Evolutionary conservation across 2,888 invertebrate genomes (phyloP).

Genomic region (Amiota communis): DNA sequence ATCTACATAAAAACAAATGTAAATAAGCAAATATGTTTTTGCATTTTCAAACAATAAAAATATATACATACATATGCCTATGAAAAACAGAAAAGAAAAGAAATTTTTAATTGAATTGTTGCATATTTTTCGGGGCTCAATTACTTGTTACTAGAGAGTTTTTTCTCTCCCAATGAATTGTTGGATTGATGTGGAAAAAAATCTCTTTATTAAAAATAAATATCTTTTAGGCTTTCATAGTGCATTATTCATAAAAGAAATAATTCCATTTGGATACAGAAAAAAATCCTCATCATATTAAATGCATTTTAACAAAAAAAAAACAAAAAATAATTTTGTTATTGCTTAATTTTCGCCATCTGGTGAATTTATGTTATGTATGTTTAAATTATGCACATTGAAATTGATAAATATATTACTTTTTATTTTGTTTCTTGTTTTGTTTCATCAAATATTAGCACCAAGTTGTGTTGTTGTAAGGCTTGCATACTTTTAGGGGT

Average conservation of each 20-base stretch:
- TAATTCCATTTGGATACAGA: no score
- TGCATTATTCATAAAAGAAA: neutral
- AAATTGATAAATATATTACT: no score
- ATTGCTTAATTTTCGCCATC: no score
- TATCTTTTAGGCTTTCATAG: neutral
- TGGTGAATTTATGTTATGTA: no score
- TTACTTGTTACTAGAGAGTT: neutral
- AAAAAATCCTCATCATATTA: no score
- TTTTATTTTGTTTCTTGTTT: no score
- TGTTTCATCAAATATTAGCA: no score
- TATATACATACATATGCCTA: neutral
- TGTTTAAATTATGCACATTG: no score
- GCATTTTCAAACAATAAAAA: conserved; percentile 10
- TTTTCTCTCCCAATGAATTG: neutral
- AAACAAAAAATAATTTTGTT: no score
- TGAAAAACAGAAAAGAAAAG: neutral
- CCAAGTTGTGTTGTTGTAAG: no score
- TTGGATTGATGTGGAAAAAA: neutral
- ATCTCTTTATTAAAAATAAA: conserved; percentile 11
- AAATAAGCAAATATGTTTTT: neutral
- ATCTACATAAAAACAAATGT: neutral
- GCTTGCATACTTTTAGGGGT: no score
- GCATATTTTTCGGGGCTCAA: conserved; percentile 15
- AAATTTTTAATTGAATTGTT: conserved; percentile 19
- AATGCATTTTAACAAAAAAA: no score